Conservation (phyloP, 2,888 invertebrate genomes). For the Pseudococcus viburni region DNA sequence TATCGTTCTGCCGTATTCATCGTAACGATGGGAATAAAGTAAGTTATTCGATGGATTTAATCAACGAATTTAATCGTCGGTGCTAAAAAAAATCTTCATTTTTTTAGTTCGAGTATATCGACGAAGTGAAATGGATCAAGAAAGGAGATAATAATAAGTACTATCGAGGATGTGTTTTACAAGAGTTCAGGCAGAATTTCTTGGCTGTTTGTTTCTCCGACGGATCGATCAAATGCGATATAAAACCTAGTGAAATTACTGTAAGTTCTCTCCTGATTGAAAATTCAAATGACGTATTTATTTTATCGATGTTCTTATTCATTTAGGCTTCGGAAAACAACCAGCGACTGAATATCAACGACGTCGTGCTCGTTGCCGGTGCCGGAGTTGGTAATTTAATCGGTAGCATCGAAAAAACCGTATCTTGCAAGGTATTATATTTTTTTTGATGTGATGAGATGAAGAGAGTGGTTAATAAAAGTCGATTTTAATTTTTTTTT, state of each 20-base stretch:
- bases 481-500: not conserved
- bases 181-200: constrained; percentile 73
- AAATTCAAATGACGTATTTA: not conserved
- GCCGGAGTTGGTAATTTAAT: constrained; percentile 50
- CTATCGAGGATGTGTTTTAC: constrained; percentile 74
- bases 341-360: constrained; percentile 18
- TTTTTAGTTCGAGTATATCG: constrained; percentile 69
- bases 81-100: not conserved
- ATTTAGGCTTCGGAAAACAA: constrained; percentile 40
- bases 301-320: not conserved
- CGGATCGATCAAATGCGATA: constrained; percentile 76
- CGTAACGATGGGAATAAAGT: constrained; percentile 67
- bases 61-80: constrained; percentile 11
- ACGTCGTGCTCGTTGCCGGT: constrained; percentile 22
- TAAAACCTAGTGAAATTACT: constrained; percentile 75
- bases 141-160: constrained; percentile 76
- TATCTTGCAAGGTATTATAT: constrained; percentile 44
- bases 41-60: not conserved
- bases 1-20: constrained; percentile 68
- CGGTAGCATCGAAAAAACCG: constrained; percentile 50
- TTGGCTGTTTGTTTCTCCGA: constrained; percentile 78
- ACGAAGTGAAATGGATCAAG: constrained; percentile 76
- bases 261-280: constrained; percentile 70
- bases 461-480: too few species aligned
- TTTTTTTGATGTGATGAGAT: not conserved